These are phyloP conservation scores for Parthenolecanium corni DNA, from an alignment of 2,888 invertebrate genomes.

Conservation along the genomic window DNA sequence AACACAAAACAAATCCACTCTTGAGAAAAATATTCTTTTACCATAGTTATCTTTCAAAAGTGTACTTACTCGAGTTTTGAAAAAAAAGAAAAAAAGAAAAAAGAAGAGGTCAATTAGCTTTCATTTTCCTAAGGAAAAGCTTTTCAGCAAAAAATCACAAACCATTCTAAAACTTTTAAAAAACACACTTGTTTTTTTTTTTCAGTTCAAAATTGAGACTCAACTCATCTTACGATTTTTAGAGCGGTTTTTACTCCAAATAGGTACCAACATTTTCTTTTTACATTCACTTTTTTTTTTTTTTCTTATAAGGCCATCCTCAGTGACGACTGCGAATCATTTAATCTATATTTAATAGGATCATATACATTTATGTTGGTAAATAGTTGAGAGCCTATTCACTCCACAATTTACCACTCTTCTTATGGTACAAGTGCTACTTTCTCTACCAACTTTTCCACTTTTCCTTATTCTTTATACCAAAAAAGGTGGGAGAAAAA, in stretches of 20 bases:
- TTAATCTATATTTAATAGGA: slow-evolving; percentile 14
- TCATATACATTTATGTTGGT: slow-evolving; percentile 13
- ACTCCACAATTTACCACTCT: slow-evolving; percentile 7
- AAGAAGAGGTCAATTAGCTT: too few relatives aligned
- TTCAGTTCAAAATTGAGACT: neutral
- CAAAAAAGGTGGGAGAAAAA: neutral
- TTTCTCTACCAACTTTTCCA: neutral
- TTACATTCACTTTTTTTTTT: neutral
- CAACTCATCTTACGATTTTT: neutral
- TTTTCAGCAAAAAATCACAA: neutral
- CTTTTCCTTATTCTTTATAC: neutral
- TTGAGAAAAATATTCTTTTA: too few relatives aligned
- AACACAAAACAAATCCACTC: too few relatives aligned
- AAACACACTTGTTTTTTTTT: neutral
- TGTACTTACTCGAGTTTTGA: too few relatives aligned
- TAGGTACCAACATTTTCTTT: neutral
- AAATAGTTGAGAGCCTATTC: slow-evolving; percentile 2
- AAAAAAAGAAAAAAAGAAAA: too few relatives aligned
- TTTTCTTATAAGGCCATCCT: neutral
- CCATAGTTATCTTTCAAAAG: too few relatives aligned
- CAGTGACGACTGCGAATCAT: neutral
- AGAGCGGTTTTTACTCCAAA: neutral
- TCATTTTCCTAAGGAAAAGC: too few relatives aligned
- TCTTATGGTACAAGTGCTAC: neutral
- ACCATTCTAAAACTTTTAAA: neutral